These are phyloP conservation scores for Ceuthmochares aereus DNA, from an alignment of 2,113 vertebrate genomes.

Conservation along the genomic window DNA sequence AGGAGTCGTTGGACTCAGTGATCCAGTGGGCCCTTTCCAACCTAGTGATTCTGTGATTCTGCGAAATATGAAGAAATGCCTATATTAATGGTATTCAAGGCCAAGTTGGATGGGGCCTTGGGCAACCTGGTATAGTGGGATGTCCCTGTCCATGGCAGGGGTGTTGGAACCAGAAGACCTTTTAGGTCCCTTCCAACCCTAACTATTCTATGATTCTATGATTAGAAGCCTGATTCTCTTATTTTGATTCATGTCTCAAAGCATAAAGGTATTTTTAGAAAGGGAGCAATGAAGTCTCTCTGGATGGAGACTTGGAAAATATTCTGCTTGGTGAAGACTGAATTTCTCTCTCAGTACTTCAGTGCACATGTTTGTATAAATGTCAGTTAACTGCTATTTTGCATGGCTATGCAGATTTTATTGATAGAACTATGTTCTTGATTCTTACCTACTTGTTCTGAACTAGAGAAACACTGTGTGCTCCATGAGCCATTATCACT, in stretches of 20 bases:
- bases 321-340: not conserved
- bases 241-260: not conserved
- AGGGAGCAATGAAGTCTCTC: not conserved
- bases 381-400: not conserved
- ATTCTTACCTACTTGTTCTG: not conserved
- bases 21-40: too few species aligned
- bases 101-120: too few species aligned
- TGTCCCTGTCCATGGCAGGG: too few species aligned
- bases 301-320: not conserved
- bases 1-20: too few species aligned
- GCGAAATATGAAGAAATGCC: too few species aligned
- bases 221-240: not conserved
- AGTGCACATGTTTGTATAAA: not conserved
- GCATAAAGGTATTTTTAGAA: not conserved
- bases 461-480: not conserved
- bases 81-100: too few species aligned
- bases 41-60: too few species aligned
- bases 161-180: too few species aligned
- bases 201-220: too few species aligned
- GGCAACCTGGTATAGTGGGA: too few species aligned
- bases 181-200: too few species aligned
- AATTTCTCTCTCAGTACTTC: not conserved
- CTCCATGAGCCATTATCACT: not conserved
- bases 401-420: not conserved
- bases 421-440: not conserved